A percentile compares a stretch with the other conserved stretches of the same genome.
Evolutionary conservation across 2,797 vertebrate genomes (phyloP).

Genomic region (Macropodus opercularis): DNA sequence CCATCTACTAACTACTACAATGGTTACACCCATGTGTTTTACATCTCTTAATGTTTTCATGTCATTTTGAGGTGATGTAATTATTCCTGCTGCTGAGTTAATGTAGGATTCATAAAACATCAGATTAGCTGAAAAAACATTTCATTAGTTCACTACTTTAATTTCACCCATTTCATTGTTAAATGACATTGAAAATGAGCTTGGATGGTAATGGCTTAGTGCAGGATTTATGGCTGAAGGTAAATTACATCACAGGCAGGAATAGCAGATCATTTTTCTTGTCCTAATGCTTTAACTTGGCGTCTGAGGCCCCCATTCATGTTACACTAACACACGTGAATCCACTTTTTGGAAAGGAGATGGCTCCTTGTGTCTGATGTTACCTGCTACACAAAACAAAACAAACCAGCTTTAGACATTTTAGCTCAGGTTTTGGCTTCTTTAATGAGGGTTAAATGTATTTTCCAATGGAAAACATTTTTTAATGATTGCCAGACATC

Average conservation of each 20-base stretch:
- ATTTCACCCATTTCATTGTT: constrained; percentile 14
- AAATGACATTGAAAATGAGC: constrained; percentile 27
- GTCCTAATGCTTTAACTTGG: not conserved
- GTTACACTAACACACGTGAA: not conserved
- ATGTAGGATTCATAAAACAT: constrained; percentile 15
- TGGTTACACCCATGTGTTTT: not conserved
- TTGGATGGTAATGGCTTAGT: not conserved
- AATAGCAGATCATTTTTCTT: not conserved
- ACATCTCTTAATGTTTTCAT: not conserved
- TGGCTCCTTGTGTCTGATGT: not conserved
- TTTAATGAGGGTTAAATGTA: no score
- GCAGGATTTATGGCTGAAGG: not conserved
- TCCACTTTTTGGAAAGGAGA: not conserved
- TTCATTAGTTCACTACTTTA: constrained; percentile 11
- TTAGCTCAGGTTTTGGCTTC: not conserved
- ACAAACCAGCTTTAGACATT: no score
- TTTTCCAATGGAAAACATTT: no score
- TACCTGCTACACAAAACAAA: not conserved
- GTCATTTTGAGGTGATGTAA: not conserved
- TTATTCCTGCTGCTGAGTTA: not conserved
- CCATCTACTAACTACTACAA: no score
- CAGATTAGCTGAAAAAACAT: constrained; percentile 1
- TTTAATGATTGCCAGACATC: no score
- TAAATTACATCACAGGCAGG: constrained; percentile 16
- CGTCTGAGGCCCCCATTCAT: not conserved